Base-by-base conservation (phyloP, 2,113 vertebrate species). In the Dolichallabes microphthalmus region DNA sequence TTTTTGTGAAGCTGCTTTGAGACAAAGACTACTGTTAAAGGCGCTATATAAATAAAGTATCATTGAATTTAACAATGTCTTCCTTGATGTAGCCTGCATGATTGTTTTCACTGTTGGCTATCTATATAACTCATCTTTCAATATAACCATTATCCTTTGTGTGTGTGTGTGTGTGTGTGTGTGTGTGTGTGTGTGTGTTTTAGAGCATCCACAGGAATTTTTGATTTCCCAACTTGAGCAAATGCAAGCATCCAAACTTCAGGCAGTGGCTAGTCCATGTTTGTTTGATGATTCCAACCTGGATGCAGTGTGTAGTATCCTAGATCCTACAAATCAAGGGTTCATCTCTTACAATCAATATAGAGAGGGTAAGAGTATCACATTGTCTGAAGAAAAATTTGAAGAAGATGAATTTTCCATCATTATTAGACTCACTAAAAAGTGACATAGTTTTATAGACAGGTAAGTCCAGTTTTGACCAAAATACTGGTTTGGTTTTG, bases 191-290 rank as follows among this genome's bases (percentile, higher is more conserved):
- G 19, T 13, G 35, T 35, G 63, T 78, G 75, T 13, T 85, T 60
- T 82, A 95, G 95, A 94, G 15, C 89, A 91, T 22, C 94, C 94
- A 61, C 86, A 68, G 55, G 89, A 92, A 87, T 95, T 94, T 85
- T 89, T 95, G 0, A 82, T 94, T 2, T 88, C 92, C 35, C 90
- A 94, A 66, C 91, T 95, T 76, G 87, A 94, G 71, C 77, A 89
- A 83, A 58, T 95, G 66, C 92, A 91, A 69, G 0, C 69, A 11
- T 91, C 91, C 79, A 90, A 87, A 50, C 63, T 80, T 25, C 61
- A n/a, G 2, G 58, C 50, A 2, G 11, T 45, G 50, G 78, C 52
- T 30, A 88, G 87, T 2, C 93, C 93, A 2, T 85, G 88, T 82
- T 86, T 95, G 35, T 94, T 95, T 61, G 82, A 87, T 80, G 90